Base-by-base conservation (phyloP, 2,797 vertebrate genomes). In the Champsocephalus gunnari region DNA sequence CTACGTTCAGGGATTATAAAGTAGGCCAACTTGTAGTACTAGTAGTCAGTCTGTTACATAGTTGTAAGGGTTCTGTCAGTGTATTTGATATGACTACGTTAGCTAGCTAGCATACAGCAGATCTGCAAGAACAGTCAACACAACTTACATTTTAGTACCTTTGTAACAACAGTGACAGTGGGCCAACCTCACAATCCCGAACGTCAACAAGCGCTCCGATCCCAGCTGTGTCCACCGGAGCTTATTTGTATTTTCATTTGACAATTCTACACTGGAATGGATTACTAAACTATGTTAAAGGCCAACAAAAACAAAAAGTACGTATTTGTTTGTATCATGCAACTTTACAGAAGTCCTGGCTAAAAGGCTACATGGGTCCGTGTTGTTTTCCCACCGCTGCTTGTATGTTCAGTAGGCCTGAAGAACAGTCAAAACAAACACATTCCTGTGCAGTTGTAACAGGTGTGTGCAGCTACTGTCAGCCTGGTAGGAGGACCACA, bases 381-480 rank as follows among this genome's bases (percentile, higher is more conserved):
- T 47, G 74, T 34, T 67, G 45, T 45, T 19, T 28, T 73, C 53
- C 54, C 38, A 50, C 16, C 28, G 9, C 32, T 66, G 70, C 49
- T 51, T 70, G 61, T 77, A 24, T 59, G 11, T 79, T 58, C 64
- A 63, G 32, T 28, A 69, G 50, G 58, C 72, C 75, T 67, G 44
- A 67, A 8, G 66, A 76, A 63, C 64, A 73, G 73, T 41, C 3
- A 72, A 75, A 88, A 79, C 84, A 88, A 87, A 76, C 75, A 82
- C 84, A 90, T 89, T 88, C 89, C 76, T 83, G 41, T 80, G 61
- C 73, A 77, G 88, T 87, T 88, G 75, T 82, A 81, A 79, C 88
- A 90, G 88, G 82, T 90, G 88, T 69, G 72, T 61, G 63, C 44
- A 57, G 71, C 81, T 81, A 77, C 77, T 83, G 66, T 63, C 73